These are phyloP conservation scores for Octodon degus DNA, from an alignment of 2,113 vertebrate species.

Conservation along the genomic window DNA sequence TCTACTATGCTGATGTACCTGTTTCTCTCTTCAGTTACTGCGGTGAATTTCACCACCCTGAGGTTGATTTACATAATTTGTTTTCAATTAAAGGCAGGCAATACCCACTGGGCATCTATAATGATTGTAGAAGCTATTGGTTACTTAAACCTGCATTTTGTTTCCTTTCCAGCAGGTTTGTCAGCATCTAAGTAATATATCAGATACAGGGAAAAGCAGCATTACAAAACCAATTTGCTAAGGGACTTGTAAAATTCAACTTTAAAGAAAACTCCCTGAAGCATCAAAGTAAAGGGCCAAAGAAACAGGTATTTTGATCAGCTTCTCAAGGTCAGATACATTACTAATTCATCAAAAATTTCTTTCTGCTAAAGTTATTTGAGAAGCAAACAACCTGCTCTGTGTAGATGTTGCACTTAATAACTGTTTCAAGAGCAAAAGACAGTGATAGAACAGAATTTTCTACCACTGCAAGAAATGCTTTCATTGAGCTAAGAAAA, in stretches of 20 bases:
- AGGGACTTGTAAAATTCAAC: conserved; percentile 85
- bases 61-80: conserved; percentile 61
- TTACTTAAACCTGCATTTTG: conserved; percentile 64
- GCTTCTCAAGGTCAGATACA: conserved; percentile 85
- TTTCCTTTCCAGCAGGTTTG: conserved; percentile 76
- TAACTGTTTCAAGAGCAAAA: conserved; percentile 76
- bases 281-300: conserved; percentile 82
- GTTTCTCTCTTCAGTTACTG: conserved; percentile 26
- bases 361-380: conserved; percentile 79
- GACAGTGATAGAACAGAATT: conserved; percentile 73
- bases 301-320: conserved; percentile 84
- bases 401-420: conserved; percentile 79
- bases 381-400: conserved; percentile 83
- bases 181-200: conserved; percentile 81
- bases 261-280: conserved; percentile 83
- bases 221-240: conserved; percentile 86
- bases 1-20: conserved; percentile 1
- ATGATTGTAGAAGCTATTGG: conserved; percentile 73
- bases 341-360: conserved; percentile 87
- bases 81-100: conserved; percentile 60
- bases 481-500: conserved; percentile 77
- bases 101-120: conserved; percentile 66
- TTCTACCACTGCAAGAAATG: conserved; percentile 86
- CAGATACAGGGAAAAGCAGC: conserved; percentile 85
- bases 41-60: conserved; percentile 17